Percentiles rank a stretch among this genome's conserved stretches.
Conservation (phyloP, 2,113 vertebrate species). For the Cacatua alba region DNA sequence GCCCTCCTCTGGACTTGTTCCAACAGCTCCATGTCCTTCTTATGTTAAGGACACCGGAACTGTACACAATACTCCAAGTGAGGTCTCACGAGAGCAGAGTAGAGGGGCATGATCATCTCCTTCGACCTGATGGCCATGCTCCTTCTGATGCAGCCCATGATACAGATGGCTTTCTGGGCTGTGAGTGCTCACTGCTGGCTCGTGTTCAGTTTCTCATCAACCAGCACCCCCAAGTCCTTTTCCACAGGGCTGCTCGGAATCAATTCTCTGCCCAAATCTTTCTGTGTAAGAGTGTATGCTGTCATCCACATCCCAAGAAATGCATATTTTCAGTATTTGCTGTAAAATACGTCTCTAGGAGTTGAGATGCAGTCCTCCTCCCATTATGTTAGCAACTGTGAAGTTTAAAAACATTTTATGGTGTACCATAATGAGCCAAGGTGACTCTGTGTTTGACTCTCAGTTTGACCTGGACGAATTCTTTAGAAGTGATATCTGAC, state of each 20-base stretch:
- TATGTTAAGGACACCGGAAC: background rate
- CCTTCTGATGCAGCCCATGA: background rate
- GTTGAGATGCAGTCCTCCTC: background rate
- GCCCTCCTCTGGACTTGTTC: too few relatives aligned
- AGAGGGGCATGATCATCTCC: background rate
- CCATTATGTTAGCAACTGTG: background rate
- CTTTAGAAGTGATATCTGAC: background rate
- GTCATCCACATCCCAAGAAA: background rate
- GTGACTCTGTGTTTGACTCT: rapidly evolving
- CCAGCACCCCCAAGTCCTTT: background rate
- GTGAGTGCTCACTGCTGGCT: background rate
- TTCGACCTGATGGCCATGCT: background rate
- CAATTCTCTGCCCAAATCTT: background rate
- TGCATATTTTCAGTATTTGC: background rate
- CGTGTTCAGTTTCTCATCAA: background rate
- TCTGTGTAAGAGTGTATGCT: background rate
- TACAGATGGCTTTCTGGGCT: background rate
- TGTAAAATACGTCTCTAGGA: background rate
- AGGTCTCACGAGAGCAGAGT: background rate
- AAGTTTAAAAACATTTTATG: background rate
- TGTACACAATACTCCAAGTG: background rate
- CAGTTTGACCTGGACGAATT: background rate
- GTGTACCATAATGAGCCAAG: background rate
- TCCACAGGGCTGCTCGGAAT: background rate
- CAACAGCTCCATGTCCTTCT: background rate